These are phyloP conservation scores for Phorcus lineatus DNA, from an alignment of 2,888 invertebrate genomes.

Conservation along the genomic window DNA sequence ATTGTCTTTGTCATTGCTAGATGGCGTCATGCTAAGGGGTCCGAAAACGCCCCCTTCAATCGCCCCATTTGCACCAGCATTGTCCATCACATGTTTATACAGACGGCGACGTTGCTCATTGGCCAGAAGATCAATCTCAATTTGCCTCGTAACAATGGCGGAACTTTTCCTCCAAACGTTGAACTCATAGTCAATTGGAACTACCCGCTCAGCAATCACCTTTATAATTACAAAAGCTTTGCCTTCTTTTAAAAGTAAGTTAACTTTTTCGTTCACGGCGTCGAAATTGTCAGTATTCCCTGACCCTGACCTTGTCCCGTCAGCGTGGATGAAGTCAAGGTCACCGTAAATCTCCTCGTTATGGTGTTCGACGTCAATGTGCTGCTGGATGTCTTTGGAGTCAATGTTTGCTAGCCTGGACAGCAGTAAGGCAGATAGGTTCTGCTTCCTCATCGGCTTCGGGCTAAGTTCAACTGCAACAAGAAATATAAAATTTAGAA, in stretches of 20 bases:
- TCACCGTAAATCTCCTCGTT: slow-evolving; percentile 68
- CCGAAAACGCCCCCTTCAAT: slow-evolving; percentile 25
- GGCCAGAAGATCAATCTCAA: slow-evolving; percentile 73
- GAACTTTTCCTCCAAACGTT: slow-evolving; percentile 74
- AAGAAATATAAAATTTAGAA: background rate
- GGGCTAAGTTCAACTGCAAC: background rate
- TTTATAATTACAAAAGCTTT: slow-evolving; percentile 69
- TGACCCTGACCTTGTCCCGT: slow-evolving; percentile 46
- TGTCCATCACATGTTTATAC: slow-evolving; percentile 69
- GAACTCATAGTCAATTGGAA: slow-evolving; percentile 70
- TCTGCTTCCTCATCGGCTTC: slow-evolving; percentile 27
- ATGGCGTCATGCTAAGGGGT: background rate
- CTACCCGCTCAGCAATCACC: slow-evolving; percentile 72
- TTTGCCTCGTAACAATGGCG: slow-evolving; percentile 72
- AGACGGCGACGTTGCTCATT: slow-evolving; percentile 70
- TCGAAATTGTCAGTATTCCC: slow-evolving; percentile 64
- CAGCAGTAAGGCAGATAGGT: slow-evolving; percentile 58
- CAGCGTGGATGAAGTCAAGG: slow-evolving; percentile 63
- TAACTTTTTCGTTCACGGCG: slow-evolving; percentile 66
- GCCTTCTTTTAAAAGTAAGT: slow-evolving; percentile 62
- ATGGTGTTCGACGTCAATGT: slow-evolving; percentile 66
- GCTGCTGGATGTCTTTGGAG: slow-evolving; percentile 63
- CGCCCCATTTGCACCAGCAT: slow-evolving; percentile 37
- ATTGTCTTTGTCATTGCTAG: slow-evolving; percentile 47
- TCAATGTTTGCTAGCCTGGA: slow-evolving; percentile 61